phyloP scores from a whole-genome alignment of 2,113 vertebrate genomes.

The Pollimyrus isidori region DNA sequence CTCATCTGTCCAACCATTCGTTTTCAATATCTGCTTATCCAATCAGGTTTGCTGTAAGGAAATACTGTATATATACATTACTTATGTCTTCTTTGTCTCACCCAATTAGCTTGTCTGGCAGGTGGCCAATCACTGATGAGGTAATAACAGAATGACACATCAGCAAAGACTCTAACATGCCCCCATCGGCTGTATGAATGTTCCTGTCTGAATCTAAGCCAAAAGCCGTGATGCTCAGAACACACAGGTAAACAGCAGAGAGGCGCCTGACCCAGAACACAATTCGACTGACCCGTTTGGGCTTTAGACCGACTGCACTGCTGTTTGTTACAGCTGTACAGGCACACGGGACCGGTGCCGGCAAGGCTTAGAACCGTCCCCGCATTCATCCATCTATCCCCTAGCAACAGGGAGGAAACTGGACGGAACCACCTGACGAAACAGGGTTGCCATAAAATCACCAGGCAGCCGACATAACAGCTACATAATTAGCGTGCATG shows the following conservation, averaged over 20 bases:
- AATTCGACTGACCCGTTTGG: background rate
- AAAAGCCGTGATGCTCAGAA: background rate
- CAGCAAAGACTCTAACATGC: background rate
- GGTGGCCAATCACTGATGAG: background rate
- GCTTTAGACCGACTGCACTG: background rate
- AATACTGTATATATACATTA: background rate
- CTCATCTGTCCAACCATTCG: background rate
- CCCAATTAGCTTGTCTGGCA: background rate
- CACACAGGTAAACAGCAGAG: background rate
- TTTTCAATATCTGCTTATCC: slow-evolving; percentile 4
- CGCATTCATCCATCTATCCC: background rate
- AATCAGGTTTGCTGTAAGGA: background rate
- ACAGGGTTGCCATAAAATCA: background rate
- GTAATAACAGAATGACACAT: background rate
- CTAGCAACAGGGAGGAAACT: background rate
- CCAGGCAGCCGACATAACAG: background rate
- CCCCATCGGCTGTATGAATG: background rate
- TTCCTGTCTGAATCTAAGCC: background rate
- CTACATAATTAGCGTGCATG: background rate
- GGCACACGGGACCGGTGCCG: background rate
- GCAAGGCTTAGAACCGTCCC: background rate
- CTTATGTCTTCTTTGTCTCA: background rate
- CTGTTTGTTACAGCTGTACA: background rate
- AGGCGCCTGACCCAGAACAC: background rate
- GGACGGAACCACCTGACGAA: background rate